phyloP scores from a whole-genome alignment of 2,113 vertebrate species.

The Amazona guildingii region DNA sequence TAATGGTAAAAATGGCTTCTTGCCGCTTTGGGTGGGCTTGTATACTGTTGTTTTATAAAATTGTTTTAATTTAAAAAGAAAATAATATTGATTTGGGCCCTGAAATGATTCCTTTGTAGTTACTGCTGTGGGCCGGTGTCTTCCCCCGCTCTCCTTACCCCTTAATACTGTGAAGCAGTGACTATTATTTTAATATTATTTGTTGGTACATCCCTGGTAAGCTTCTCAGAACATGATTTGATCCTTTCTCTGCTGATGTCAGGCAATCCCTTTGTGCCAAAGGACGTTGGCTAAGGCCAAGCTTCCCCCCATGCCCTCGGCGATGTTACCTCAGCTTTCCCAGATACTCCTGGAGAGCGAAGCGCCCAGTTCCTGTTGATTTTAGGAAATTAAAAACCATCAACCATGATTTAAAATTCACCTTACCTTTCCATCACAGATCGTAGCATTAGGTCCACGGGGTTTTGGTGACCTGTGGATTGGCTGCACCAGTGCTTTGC shows the following conservation, averaged over 20 bases:
- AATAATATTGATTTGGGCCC: not conserved
- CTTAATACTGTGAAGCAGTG: not conserved
- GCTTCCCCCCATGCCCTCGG: not conserved
- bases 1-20: conserved; percentile 32
- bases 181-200: not conserved
- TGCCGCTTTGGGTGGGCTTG: not conserved
- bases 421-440: not conserved
- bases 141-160: not conserved
- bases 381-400: not conserved
- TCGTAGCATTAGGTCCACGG: rapidly evolving
- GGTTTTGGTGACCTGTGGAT: not conserved
- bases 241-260: not conserved
- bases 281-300: not conserved
- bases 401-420: not conserved
- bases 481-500: not conserved
- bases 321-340: not conserved
- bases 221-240: not conserved
- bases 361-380: not conserved
- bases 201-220: not conserved
- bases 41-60: not conserved
- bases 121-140: not conserved
- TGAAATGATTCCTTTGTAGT: not conserved
- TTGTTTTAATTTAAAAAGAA: not conserved
- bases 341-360: not conserved
- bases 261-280: not conserved